Evolutionary conservation across 2,113 vertebrate species (phyloP), one percentile per base, ranked within the genome.

Genomic region (Phoxinus phoxinus): DNA sequence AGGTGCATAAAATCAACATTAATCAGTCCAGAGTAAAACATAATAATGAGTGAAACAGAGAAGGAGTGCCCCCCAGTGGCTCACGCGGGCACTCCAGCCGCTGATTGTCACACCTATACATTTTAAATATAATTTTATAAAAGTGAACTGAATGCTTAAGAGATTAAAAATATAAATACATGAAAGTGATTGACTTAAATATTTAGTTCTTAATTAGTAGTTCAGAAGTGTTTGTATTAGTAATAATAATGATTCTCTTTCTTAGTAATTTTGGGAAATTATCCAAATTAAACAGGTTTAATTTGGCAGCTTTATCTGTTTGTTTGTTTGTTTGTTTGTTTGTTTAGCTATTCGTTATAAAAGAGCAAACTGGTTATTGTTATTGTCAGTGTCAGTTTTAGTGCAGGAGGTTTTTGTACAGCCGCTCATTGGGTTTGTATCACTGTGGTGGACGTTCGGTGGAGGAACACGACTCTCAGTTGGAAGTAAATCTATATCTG

Each of bases 401-500:
- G 37, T 81, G 37, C 59, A 81, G 78, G 58, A 81, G 78, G 78
- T 81, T 81, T 81, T 81, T 81, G 58, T 65, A 12, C 41, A 81
- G 58, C 41, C 4, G 2, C 3, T 81, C 7, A 48, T 41, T 30
- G 13, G 1, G 78, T 67, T 67, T 65, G 37, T 81, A 81, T 65
- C 41, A 81, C 59, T 81, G 59, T 17, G 74, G 78, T 1, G 0
- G 0, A 65, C 78, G 0, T 81, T 81, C 17, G 78, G 78, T 81
- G 78, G 78, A 48, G 78, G 78, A 1, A 81, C 78, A 0, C 23
- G 59, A 65, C 78, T 81, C 78, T 81, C 59, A 12, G 78, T 81
- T 81, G 78, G 78, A 46, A 65, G 78, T 81, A 30, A 81, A n/a
- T n/a, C n/a, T n/a, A n/a, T n/a, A n/a, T n/a, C n/a, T n/a, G 78